phyloP scores from a whole-genome alignment of 2,888 invertebrate species.

The Polyploca ridens region DNA sequence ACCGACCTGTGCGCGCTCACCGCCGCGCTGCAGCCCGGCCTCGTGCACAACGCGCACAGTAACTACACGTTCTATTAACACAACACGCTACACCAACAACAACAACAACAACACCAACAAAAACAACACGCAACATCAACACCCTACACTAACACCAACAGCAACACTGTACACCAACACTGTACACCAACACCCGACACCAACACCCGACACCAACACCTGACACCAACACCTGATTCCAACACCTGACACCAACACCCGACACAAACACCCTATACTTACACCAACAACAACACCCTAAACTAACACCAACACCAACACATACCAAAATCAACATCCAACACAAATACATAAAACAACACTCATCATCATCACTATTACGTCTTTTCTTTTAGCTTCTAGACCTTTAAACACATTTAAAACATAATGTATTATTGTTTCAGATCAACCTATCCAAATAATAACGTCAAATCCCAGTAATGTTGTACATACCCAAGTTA shows the following conservation, averaged over 20 bases:
- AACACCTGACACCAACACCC: too few species aligned
- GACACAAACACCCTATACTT: too few species aligned
- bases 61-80: constrained; percentile 27
- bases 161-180: neutral
- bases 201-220: too few species aligned
- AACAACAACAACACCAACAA: constrained; percentile 11
- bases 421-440: constrained; percentile 27
- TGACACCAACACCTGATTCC: too few species aligned
- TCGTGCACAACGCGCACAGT: constrained; percentile 74
- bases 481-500: constrained; percentile 79
- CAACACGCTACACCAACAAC: constrained; percentile 17
- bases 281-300: too few species aligned
- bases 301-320: too few species aligned
- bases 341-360: too few species aligned
- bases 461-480: constrained; percentile 76
- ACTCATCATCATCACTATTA: too few species aligned
- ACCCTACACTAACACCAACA: neutral
- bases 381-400: too few species aligned
- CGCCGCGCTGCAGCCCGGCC: constrained; percentile 89
- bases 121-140: neutral
- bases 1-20: constrained; percentile 92
- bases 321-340: too few species aligned
- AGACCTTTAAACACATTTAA: too few species aligned
- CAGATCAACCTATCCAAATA: constrained; percentile 79
- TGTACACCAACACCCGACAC: neutral